phyloP scores from a whole-genome alignment of 2,113 vertebrate genomes.

The Aegithalos caudatus region DNA sequence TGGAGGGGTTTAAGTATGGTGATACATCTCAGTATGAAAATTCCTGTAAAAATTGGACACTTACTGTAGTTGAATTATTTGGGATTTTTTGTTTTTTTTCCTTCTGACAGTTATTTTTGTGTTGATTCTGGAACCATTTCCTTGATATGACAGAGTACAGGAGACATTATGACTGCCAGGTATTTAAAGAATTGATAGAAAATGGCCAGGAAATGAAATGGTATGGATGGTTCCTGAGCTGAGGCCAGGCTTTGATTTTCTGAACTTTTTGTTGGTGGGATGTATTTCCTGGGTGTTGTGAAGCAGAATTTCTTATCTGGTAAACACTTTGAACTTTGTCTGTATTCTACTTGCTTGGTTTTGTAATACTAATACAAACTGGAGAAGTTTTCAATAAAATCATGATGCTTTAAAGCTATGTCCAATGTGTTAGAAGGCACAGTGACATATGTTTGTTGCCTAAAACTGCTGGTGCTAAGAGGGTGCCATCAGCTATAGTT shows the following conservation, averaged over 20 bases:
- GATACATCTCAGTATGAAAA: background rate
- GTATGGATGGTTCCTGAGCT: background rate
- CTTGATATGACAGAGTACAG: background rate
- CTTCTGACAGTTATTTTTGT: background rate
- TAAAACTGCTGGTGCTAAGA: background rate
- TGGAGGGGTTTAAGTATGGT: background rate
- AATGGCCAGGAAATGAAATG: background rate
- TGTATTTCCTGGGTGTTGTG: background rate
- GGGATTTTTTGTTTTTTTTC: fast-evolving
- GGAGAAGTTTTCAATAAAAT: background rate
- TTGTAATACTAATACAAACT: background rate
- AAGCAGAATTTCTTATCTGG: background rate
- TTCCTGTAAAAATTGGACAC: background rate
- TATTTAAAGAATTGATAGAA: background rate
- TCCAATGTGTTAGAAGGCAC: background rate
- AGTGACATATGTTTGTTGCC: background rate
- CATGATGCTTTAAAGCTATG: background rate
- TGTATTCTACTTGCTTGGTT: background rate
- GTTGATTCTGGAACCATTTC: background rate
- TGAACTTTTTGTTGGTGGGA: background rate
- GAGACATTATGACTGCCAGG: background rate
- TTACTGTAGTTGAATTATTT: background rate
- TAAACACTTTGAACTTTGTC: background rate
- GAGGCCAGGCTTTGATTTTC: background rate
- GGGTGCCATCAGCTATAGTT: background rate